A percentile compares a stretch with the other conserved stretches of the same genome.
Evolutionary conservation across 2,113 vertebrate species (phyloP).

Genomic region (Synchiropus splendidus): DNA sequence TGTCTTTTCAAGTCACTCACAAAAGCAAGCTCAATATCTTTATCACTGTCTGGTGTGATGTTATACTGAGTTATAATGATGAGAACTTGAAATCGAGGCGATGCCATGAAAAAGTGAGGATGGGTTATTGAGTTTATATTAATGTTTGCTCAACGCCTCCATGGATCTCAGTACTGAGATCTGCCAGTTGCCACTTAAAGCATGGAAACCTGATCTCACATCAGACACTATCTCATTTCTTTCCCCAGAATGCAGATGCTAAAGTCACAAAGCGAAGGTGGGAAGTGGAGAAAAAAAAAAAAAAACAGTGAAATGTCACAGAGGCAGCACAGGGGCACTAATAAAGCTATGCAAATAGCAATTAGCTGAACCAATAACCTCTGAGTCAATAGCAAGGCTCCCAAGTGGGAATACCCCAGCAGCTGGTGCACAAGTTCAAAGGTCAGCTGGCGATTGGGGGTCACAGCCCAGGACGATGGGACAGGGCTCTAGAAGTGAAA

Average conservation of each 20-base stretch:
- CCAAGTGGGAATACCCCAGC: constrained; percentile 29
- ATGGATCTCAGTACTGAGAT: constrained; percentile 22
- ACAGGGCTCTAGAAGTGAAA: too few relatives aligned
- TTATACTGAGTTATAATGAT: too few relatives aligned
- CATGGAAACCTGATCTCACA: constrained; percentile 64
- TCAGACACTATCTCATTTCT: constrained; percentile 51
- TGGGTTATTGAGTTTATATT: constrained; percentile 55
- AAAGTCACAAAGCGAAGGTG: constrained; percentile 7
- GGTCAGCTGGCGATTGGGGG: constrained; percentile 35
- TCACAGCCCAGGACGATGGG: constrained; percentile 6
- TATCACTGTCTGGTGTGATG: too few relatives aligned
- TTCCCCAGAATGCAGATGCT: constrained; percentile 31
- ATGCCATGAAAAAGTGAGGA: constrained; percentile 13
- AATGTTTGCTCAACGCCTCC: constrained; percentile 56
- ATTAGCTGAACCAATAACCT: constrained; percentile 66
- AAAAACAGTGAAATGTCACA: constrained; percentile 52
- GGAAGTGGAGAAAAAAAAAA: constrained; percentile 3
- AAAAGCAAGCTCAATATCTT: too few relatives aligned
- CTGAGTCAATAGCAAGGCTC: constrained; percentile 51
- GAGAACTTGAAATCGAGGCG: not conserved
- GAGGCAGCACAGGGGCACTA: constrained; percentile 42
- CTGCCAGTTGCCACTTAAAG: constrained; percentile 46
- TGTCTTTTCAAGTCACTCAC: too few relatives aligned
- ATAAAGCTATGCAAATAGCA: constrained; percentile 73
- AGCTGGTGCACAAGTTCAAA: constrained; percentile 35